Evolutionary conservation across 2,888 invertebrate genomes (phyloP), one percentile per base, ranked within the genome.

Genomic region (Cerastis leucographa): DNA sequence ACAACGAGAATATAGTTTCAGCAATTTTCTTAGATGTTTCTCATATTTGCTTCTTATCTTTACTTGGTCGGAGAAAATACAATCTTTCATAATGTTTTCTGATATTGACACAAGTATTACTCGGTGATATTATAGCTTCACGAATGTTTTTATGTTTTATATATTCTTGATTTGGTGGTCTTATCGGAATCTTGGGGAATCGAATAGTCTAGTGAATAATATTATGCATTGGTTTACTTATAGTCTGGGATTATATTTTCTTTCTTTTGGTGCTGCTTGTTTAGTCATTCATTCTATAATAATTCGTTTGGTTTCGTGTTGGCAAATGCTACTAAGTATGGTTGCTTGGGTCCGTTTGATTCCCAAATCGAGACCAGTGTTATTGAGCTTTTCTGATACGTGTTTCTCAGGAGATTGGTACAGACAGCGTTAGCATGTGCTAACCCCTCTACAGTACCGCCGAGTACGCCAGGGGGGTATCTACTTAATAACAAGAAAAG

Each of bases 51-150:
- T 78, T 81, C 73, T 86, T 72, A 79, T 86, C 74, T 76, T 64
- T 66, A 74, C 76, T 79, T 59, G 46, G 42, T 74, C 51, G 65
- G 12, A 62, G 71, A 75, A 80, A 83, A 87, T 69, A 87, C 81
- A 83, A 85, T 83, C 74, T 87, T 70, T 81, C 74, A 72, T 77
- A 83, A 83, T 79, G 77, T 81, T 85, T 79, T 85, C 74, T 83
- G 73, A 80, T 87, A 87, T 87, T 81, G 85, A 81, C 78, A 76
- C 76, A 64, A 83, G 69, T 80, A 84, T 75, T 84, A 84, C 81
- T 78, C 12, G 62, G 64, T 74, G 62, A 72, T 81, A 83, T 87
- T 74, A 76, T 81, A 76, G 78, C 74, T 75, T 76, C 71, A 65
- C 56, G 62, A 75, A 84, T 74, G 29, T 44, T 79, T 80, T 80